A percentile compares a stretch with the other conserved stretches of the same genome.
phyloP scores from a whole-genome alignment of 2,797 vertebrate species.

The Anguilla obscura region DNA sequence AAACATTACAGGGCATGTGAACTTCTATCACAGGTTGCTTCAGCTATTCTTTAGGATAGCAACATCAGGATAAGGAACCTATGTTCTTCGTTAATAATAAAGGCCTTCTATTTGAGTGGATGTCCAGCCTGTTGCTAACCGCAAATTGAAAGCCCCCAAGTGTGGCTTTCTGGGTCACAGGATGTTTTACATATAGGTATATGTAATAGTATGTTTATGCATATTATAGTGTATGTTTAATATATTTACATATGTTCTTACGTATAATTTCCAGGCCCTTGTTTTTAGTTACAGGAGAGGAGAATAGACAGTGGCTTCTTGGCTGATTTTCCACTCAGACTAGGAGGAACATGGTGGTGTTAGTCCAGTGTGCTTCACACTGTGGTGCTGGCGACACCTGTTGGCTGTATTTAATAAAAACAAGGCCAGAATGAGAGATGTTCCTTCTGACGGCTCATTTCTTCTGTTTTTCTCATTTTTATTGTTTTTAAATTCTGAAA shows the following conservation, averaged over 20 bases:
- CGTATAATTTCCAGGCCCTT: neutral
- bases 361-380: neutral
- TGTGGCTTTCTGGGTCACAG: neutral
- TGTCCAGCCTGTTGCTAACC: neutral
- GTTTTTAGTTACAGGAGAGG: neutral
- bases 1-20: too few species aligned
- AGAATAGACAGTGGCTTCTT: neutral
- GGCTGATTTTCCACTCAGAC: neutral
- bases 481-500: too few species aligned
- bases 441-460: neutral
- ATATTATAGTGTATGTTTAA: neutral
- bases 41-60: too few species aligned
- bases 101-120: neutral
- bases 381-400: constrained; percentile 68
- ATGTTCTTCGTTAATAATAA: too few species aligned
- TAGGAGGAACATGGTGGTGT: neutral
- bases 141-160: neutral
- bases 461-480: neutral
- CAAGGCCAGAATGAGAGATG: neutral
- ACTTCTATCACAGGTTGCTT: too few species aligned
- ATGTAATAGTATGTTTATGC: neutral
- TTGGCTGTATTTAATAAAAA: constrained; percentile 52
- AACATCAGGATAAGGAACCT: too few species aligned
- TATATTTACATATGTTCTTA: too few species aligned
- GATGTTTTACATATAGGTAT: neutral